Conservation (phyloP, 2,797 vertebrate species). For the Melanotaenia parkinsoni region DNA sequence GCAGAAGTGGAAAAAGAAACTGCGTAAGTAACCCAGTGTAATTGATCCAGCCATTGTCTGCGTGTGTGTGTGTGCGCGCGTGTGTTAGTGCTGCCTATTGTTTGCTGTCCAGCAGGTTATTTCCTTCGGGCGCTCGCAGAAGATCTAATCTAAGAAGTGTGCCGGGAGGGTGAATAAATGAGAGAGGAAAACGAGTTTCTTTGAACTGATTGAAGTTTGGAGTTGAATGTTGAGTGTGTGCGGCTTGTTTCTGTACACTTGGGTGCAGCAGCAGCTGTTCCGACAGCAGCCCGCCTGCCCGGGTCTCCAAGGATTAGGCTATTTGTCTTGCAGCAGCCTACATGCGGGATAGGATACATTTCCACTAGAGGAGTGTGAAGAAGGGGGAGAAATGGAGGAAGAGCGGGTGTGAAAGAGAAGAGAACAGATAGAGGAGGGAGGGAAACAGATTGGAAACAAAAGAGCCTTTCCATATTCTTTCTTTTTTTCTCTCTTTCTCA, state of each 20-base stretch:
- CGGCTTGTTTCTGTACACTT: conserved; percentile 52
- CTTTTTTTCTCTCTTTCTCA: conserved; percentile 8
- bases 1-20: conserved; percentile 91
- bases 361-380: conserved; percentile 36
- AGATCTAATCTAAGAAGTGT: conserved; percentile 14
- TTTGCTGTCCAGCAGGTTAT: conserved; percentile 47
- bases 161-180: background rate
- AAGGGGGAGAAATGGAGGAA: conserved; percentile 4
- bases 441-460: conserved; percentile 57
- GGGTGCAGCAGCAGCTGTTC: conserved; percentile 70
- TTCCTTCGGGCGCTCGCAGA: conserved; percentile 6
- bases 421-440: background rate
- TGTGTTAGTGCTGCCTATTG: conserved; percentile 29
- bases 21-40: conserved; percentile 82
- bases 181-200: conserved; percentile 27
- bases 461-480: conserved; percentile 39
- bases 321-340: conserved; percentile 75
- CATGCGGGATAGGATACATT: conserved; percentile 68
- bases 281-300: conserved; percentile 51
- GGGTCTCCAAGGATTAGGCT: conserved; percentile 69
- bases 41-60: conserved; percentile 4
- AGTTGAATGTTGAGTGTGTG: conserved; percentile 24
- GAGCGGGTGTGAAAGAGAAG: conserved; percentile 1
- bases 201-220: conserved; percentile 38
- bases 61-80: background rate